Evolutionary conservation across 1,140 invertebrate genomes (phyloP), one percentile per base, ranked within the genome.

Genomic region (Archegozetes longisetosus): DNA sequence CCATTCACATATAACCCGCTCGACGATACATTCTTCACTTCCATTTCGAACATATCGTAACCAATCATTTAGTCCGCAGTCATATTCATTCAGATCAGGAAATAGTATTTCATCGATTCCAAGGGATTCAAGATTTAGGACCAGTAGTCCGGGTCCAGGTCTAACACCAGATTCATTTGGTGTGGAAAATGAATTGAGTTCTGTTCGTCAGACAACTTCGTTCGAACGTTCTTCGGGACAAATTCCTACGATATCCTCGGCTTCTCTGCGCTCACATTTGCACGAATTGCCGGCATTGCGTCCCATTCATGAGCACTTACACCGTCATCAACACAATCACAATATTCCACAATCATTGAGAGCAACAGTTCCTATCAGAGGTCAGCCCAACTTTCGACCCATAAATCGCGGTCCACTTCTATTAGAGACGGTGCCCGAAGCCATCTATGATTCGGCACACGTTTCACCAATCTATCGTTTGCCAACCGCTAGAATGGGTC

Each of bases 101-200:
- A 6, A 25, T 28, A 52, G 20, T 24, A 23, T 28, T 9, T 52
- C 27, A 23, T n/a, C 6, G 20, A n/a, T 25, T 9, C 74, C 64
- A 72, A 78, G 55, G 77, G 79, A 65, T 17, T 64, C 68, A 1
- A 76, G 80, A 63, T 75, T 81, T 49, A 76, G 78, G 63, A 80
- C 82, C 23, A 82, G 82, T 62, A 84, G 82, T 51, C 83, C 83
- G 4, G 22, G 50, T 9, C 22, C 50, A 13, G 70, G 67, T 2
- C 67, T 71, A 70, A 77, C 67, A 75, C 70, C 0, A 82, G 82
- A 78, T 79, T 81, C 9, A 75, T 81, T 26, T 61, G 84, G 84
- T 60, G 58, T 71, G 71, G 83, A 86, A 66, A 86, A 82, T 68
- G 86, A 88, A 72, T 76, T 89, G 62, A 88, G 85, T 72, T 87